A percentile compares a stretch with the other conserved stretches of the same genome.
These are phyloP conservation scores for Steatornis caripensis DNA, from an alignment of 2,113 vertebrate genomes.

Conservation along the genomic window DNA sequence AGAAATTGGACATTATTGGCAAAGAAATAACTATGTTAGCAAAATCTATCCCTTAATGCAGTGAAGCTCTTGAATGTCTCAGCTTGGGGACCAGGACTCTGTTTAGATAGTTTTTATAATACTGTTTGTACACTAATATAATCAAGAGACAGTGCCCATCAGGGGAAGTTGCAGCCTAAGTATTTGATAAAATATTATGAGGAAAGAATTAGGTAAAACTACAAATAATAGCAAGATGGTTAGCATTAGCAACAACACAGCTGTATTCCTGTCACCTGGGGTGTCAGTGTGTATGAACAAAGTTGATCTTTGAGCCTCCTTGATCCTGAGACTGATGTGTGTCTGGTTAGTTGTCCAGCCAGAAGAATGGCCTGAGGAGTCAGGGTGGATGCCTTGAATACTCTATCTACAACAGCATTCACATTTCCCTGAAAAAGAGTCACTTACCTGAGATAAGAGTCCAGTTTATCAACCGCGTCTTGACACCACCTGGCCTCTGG, in stretches of 20 bases:
- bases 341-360: not conserved
- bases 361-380: not conserved
- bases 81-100: not conserved
- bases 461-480: not conserved
- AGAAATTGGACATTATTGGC: not conserved
- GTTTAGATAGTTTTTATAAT: not conserved
- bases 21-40: not conserved
- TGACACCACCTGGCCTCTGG: not conserved
- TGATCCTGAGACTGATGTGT: not conserved
- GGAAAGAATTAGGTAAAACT: not conserved
- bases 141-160: not conserved
- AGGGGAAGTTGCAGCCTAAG: not conserved
- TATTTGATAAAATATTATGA: not conserved
- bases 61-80: not conserved
- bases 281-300: not conserved
- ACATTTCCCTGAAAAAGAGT: not conserved
- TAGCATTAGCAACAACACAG: not conserved
- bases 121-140: not conserved
- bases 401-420: not conserved
- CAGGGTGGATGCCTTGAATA: not conserved
- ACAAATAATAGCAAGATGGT: not conserved
- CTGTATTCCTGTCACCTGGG: not conserved
- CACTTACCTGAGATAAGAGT: not conserved
- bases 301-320: not conserved
- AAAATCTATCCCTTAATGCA: not conserved